Conservation (phyloP, 2,113 vertebrate species). For the Colinus virginianus region DNA sequence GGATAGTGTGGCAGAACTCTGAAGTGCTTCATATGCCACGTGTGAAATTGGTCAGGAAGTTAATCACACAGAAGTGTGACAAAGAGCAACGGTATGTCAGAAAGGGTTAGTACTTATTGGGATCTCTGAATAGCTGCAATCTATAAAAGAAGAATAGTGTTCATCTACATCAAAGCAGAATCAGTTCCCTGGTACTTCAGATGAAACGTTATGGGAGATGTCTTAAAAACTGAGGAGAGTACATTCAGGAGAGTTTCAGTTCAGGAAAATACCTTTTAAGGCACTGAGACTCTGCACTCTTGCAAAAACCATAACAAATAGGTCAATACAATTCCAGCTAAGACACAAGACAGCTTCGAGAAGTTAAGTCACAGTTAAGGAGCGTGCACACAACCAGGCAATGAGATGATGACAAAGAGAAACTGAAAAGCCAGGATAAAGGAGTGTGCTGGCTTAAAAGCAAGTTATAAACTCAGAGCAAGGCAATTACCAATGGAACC, state of each 20-base stretch:
- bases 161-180: background rate
- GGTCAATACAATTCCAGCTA: background rate
- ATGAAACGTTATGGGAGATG: background rate
- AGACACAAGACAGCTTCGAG: background rate
- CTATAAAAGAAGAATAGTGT: background rate
- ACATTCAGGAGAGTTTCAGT: background rate
- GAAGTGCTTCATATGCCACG: conserved; percentile 8
- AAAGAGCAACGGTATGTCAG: background rate
- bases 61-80: background rate
- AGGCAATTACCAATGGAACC: background rate
- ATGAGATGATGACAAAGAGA: background rate
- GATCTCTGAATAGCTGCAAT: background rate
- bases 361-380: background rate
- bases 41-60: background rate
- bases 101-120: background rate
- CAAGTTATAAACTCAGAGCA: background rate
- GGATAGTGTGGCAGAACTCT: background rate
- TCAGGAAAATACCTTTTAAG: background rate
- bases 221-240: background rate
- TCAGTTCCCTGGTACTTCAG: background rate
- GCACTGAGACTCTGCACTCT: background rate
- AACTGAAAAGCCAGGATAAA: background rate
- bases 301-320: background rate
- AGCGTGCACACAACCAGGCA: background rate
- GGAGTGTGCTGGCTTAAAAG: background rate